These are phyloP conservation scores for Enteromius fasciolatus DNA, from an alignment of 2,797 vertebrate genomes.

Conservation along the genomic window DNA sequence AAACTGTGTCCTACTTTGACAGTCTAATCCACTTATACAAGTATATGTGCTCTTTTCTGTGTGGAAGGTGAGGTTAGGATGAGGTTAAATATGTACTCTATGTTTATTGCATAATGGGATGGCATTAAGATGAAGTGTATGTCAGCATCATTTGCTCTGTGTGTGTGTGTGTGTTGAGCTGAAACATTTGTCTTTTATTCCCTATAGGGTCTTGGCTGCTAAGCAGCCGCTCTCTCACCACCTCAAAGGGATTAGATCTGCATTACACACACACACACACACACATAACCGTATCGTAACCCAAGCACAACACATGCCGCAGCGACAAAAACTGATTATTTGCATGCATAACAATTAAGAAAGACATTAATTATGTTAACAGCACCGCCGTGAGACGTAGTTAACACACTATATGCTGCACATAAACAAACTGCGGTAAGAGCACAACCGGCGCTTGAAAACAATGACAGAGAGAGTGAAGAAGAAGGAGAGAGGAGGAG, in stretches of 20 bases:
- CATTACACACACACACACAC: constrained; percentile 25
- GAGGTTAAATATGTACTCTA: neutral
- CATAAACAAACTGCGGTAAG: neutral
- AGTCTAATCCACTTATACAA: constrained; percentile 51
- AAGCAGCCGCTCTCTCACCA: constrained; percentile 70
- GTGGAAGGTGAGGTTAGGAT: neutral
- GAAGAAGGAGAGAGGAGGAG: constrained; percentile 7
- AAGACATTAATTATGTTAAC: constrained; percentile 8
- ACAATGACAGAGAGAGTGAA: constrained; percentile 8
- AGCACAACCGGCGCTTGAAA: neutral
- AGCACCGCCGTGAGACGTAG: neutral
- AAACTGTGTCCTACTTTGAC: constrained; percentile 41
- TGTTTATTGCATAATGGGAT: neutral
- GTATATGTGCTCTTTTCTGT: constrained; percentile 32
- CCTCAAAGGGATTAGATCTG: constrained; percentile 75
- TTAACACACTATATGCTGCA: neutral
- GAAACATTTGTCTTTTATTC: constrained; percentile 62
- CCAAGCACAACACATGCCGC: neutral
- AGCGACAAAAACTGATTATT: constrained; percentile 2
- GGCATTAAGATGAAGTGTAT: neutral
- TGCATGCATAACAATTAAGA: constrained; percentile 30
- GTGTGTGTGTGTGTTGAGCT: constrained; percentile 34
- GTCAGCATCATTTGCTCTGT: constrained; percentile 24
- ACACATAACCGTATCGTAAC: constrained; percentile 14
- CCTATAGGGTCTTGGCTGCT: constrained; percentile 72